Percentiles rank a stretch among this genome's conserved stretches.
Evolutionary conservation across 2,113 vertebrate genomes (phyloP).

Genomic region (Polypterus senegalus): DNA sequence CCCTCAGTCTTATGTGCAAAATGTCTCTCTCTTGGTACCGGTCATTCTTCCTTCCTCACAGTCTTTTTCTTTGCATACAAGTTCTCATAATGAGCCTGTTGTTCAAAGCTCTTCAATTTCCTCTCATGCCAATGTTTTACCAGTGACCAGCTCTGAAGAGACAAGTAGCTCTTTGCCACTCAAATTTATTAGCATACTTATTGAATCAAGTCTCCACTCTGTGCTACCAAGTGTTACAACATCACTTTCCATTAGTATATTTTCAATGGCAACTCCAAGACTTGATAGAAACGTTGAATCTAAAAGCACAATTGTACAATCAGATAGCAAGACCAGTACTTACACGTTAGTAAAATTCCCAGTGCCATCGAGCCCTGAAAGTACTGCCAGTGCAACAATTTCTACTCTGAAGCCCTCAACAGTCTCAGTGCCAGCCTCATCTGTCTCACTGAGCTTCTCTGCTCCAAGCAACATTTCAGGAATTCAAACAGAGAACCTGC

Average conservation of each 20-base stretch:
- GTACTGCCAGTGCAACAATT: no score
- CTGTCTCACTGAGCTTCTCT: no score
- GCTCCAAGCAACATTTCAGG: no score
- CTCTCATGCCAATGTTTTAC: neutral
- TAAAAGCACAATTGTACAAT: no score
- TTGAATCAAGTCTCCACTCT: slow-evolving; percentile 5
- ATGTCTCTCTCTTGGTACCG: slow-evolving; percentile 2
- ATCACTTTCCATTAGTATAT: neutral
- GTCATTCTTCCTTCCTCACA: neutral
- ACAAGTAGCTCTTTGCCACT: neutral
- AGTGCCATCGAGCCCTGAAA: no score
- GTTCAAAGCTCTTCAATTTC: neutral
- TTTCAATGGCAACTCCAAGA: neutral
- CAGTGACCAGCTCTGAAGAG: neutral
- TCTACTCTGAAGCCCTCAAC: no score
- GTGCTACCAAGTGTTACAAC: neutral
- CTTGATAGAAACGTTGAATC: neutral
- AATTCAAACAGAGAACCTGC: slow-evolving; percentile 1
- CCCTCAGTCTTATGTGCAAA: slow-evolving; percentile 4
- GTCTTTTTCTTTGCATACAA: neutral
- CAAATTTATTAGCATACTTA: neutral
- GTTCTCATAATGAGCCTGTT: slow-evolving; percentile 1
- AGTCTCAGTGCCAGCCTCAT: no score
- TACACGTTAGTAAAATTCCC: no score
- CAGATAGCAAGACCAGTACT: no score